Evolutionary conservation across 2,888 invertebrate genomes (phyloP).

Genomic region (Cheilosia scutellata): DNA sequence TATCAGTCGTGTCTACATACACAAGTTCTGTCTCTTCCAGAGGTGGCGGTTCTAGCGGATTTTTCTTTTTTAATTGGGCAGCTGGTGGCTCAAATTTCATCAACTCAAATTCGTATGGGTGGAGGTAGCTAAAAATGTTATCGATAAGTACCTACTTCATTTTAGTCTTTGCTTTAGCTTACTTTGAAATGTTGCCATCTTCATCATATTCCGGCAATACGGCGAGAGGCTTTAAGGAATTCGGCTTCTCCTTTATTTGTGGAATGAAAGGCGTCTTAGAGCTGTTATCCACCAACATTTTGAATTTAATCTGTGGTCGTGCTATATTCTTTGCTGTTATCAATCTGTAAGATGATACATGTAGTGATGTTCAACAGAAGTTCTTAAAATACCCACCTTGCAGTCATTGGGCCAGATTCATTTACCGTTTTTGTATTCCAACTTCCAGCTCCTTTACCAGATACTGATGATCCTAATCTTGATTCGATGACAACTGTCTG

Average conservation of each 20-base stretch:
- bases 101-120: conserved; percentile 95
- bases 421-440: conserved; percentile 85
- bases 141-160: background rate
- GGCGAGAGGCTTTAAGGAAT: conserved; percentile 92
- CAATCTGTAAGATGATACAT: conserved; percentile 82
- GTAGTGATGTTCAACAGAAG: background rate
- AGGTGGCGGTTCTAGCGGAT: conserved; percentile 83
- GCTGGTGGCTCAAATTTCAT: conserved; percentile 88
- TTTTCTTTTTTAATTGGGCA: conserved; percentile 84
- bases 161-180: background rate
- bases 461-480: conserved; percentile 37
- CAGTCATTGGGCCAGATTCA: conserved; percentile 77
- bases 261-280: conserved; percentile 91
- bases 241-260: conserved; percentile 93
- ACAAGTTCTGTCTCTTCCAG: conserved; percentile 88
- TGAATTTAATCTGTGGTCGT: conserved; percentile 93
- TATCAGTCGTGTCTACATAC: conserved; percentile 88
- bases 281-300: conserved; percentile 93
- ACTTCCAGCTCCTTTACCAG: conserved; percentile 84
- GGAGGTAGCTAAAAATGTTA: conserved; percentile 87
- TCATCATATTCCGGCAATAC: conserved; percentile 89
- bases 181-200: conserved; percentile 86
- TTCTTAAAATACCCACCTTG: conserved; percentile 74
- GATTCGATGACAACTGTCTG: conserved; percentile 85
- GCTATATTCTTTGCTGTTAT: conserved; percentile 90